Base-by-base conservation (phyloP, 2,113 vertebrate species). In the Microtus oregoni region DNA sequence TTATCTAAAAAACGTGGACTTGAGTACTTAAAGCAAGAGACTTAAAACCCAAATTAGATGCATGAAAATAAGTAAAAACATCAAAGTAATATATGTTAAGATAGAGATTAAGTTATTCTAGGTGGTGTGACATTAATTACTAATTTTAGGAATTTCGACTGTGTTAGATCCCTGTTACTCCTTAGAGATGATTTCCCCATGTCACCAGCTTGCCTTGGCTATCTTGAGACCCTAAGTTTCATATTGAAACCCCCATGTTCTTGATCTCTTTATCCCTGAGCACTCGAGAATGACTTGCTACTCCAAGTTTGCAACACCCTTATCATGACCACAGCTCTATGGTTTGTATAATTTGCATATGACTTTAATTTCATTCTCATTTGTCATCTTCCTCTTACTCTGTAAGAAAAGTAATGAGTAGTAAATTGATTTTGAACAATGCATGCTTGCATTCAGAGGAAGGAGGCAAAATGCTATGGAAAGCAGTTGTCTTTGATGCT, bases 401-500 rank as follows among this genome's bases (percentile, higher is more conserved):
- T 89, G 9, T 78, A 79, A 91, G 41, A 70, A 68, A 87, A 83
- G 19, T 72, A 63, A 28, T 79, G 79, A 79, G 72, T 11, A 86
- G 19, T 5, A 86, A 86, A 41, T n/a, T 86, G 90, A 17, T 90
- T 96, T 93, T 72, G 6, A 90, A 95, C 58, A 9, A 82, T 38
- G 58, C 55, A 30, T 67, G 87, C 92, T 95, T 87, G 4, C 35
- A 90, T 96, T 70, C 76, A 87, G 67, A 75, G 35, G 89, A 92
- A 95, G 38, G 41, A 85, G 14, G 47, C 10, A 91, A 96, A 93
- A 86, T 79, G 14, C 87, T 92, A 87, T 38, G 65, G 61, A 86
- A 92, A 95, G 65, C 8, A 76, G 58, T 55, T 94, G 9, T 8
- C 41, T 92, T 86, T 91, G 78, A 76, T 61, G 61, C 65, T 91